phyloP scores from a whole-genome alignment of 2,113 vertebrate species.

The Murina feae region DNA sequence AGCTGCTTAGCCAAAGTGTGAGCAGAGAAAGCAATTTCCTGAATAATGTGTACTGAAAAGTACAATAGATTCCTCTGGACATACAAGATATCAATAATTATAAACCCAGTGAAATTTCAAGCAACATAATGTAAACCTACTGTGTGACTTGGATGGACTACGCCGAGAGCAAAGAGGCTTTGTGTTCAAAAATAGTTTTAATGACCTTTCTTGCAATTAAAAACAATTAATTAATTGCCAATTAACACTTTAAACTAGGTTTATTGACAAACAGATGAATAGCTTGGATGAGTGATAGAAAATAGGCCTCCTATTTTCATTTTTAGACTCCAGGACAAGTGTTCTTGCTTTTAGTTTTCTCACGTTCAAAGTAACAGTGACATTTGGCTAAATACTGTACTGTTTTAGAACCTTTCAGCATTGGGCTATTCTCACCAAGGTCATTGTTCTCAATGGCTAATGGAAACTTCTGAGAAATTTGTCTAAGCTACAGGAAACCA shows the following conservation, averaged over 20 bases:
- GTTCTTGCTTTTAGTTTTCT: not conserved
- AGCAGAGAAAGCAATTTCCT: not conserved
- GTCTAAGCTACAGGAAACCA: not conserved
- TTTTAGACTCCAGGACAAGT: not conserved
- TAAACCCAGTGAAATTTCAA: not conserved
- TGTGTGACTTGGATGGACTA: not conserved
- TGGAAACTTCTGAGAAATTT: slow-evolving; percentile 1
- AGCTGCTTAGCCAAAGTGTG: not conserved
- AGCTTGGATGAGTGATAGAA: not conserved
- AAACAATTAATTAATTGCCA: not conserved
- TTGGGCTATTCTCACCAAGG: not conserved
- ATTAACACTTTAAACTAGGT: not conserved
- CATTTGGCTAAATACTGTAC: not conserved
- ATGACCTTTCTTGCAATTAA: not conserved
- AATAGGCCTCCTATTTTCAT: not conserved
- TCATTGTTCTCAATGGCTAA: not conserved
- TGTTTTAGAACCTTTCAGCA: not conserved
- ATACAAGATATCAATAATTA: not conserved
- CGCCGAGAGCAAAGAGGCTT: not conserved
- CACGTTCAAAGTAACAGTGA: not conserved
- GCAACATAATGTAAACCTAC: not conserved
- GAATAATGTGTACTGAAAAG: not conserved
- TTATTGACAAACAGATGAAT: not conserved
- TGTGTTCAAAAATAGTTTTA: not conserved
- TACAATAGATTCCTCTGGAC: not conserved